Base-by-base conservation (phyloP, 2,113 vertebrate genomes). In the Athene cunicularia region DNA sequence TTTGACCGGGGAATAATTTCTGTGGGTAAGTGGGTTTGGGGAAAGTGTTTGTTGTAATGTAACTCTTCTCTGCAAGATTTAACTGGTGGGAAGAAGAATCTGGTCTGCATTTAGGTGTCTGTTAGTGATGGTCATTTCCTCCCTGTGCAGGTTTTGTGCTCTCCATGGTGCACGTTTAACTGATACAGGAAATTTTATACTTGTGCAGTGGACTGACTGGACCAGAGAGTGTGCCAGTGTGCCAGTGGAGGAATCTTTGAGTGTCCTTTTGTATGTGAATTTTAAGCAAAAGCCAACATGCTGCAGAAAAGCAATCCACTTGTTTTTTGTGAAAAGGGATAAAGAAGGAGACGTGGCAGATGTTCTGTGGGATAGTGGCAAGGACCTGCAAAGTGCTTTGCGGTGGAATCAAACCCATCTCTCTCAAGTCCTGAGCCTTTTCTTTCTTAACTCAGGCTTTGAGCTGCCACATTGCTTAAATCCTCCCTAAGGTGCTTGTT, bases 81-180 rank as follows among this genome's bases (percentile, higher is more conserved):
- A 50, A 6, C 39, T 39, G 87, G 7, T 32, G 37, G 37, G 5
- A 41, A 5, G 20, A 45, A 55, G 27, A 15, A n/a, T 13, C 20
- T 66, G 55, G 22, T 11, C 53, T 55, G 79, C 39, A 3, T n/a
- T n/a, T 7, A 4, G 33, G 41, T 23, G 41, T 27, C 3, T 35
- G 58, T 15, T 37, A 14, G 32, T 9, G 30, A 14, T 8, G 0
- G 20, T 75, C 26, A 0, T 20, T 33, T 30, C 18, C 18, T 88
- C 8, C 0, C 47, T 1, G 22, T 11, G 27, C 9, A 0, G 2
- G 10, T 12, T 33, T 30, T 20, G 74, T 33, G 33, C 2, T 73
- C 58, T 52, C 56, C 10, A 0, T 2, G 58, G 58, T 33, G 50
- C 8, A 0, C 18, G 17, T 43, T 50, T 50, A 43, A 32, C 32